Evolutionary conservation across 1,140 invertebrate genomes (phyloP), one percentile per base, ranked within the genome.

Genomic region (Pseudomyrmex sp.): DNA sequence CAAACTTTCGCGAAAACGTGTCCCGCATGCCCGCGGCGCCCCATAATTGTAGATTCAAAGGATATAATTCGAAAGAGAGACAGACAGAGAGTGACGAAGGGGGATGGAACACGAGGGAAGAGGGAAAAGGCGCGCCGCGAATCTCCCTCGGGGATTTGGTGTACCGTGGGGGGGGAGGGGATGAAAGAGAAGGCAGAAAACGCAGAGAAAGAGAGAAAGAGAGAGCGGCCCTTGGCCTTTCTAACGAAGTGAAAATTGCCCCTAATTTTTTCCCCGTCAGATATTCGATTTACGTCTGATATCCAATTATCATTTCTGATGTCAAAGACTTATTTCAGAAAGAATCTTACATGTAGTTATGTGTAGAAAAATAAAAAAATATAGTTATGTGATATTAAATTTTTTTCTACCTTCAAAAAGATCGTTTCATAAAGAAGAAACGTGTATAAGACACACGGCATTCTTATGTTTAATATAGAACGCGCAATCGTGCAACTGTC

Each of bases 31-130:
- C 88, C 87, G 89, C 83, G 85, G 85, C 84, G 74, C 86, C 88
- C 90, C 86, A 92, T 94, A 93, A 94, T 94, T 94, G 93, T 94
- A 94, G 91, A 94, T 94, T 94, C 93, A 94, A 94, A 93, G 93
- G 93, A 94, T 93, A 93, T 93, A 93, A 93, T 94, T 93, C 91
- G 89, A 87, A 88, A 90, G 85, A 88, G 88, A 82, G 84, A 83
- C 48, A 85, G 72, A 50, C 76, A 77, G n/a, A n/a, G n/a, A n/a
- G 44, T 84, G 66, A 80, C 44, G 63, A 20, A n/a, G 54, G 70
- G 59, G 18, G 59, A 50, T 26, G 62, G 50, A 59, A 9, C 75
- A 7, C 2, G 52, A 69, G 50, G 10, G 54, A 48, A 56, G 50
- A 18, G 52, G 62, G 54, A 52, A 62, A 82, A 50, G 69, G 63